Base-by-base conservation (phyloP, 2,888 invertebrate species). In the Criorhina ranunculi region DNA sequence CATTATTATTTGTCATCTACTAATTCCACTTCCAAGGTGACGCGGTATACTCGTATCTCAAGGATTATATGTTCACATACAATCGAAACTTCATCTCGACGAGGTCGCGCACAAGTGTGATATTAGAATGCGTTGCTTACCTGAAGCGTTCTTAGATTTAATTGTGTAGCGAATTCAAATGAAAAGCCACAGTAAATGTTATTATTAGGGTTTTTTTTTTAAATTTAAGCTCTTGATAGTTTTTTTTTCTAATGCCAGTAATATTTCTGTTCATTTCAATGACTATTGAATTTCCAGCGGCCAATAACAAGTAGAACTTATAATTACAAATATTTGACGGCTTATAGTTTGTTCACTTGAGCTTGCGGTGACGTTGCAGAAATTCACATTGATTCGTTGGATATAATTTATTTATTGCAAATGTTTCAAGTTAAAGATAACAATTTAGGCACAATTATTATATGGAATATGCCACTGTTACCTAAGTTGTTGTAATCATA, bases 11-110 rank as follows among this genome's bases (percentile, higher is more conserved):
- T 64, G 62, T 75, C 75, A 72, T 77, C 66, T 40, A 19, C 37
- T 60, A 53, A 67, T 70, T 60, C 55, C 35, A 31, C 40, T 53
- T 44, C 42, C 75, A 85, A 85, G 85, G 85, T 80, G 80, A 60
- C 70, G 33, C 46, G 37, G 40, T 69, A 5, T 73, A 66, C 12
- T 24, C 24, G 24, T n/a, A n/a, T 3, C 29, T 59, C 53, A 31
- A 69, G 29, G 64, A 73, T 67, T 46, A 72, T 72, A 62, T 72
- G 59, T 55, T 75, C 33, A 53, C 62, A 76, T 67, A 77, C 70
- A 66, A 60, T 59, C 15, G 24, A 29, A 35, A 76, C 64, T 75
- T 53, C 69, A 53, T 79, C 64, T 75, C 53, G 40, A 64, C 49
- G 64, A 75, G 79, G 79, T 72, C 82, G 66, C 66, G 35, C 53